Evolutionary conservation across 2,113 vertebrate species (phyloP).

Genomic region (Uropsilus gracilis): DNA sequence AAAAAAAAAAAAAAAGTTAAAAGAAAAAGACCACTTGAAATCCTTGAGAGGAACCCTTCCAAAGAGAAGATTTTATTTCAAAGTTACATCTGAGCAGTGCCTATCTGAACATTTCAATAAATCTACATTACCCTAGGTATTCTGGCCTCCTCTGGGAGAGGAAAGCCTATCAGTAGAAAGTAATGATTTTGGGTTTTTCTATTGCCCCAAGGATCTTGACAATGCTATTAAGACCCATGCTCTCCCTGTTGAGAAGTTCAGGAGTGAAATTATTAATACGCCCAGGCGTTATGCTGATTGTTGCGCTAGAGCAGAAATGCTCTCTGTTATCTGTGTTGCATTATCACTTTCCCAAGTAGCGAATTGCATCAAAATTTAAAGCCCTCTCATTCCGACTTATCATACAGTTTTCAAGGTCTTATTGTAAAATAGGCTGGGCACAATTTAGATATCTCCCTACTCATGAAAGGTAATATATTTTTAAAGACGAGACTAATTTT

Average conservation of each 20-base stretch:
- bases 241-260: slow-evolving; percentile 77
- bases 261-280: slow-evolving; percentile 81
- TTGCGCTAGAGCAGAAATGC: slow-evolving; percentile 58
- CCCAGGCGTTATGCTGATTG: slow-evolving; percentile 74
- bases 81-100: slow-evolving; percentile 52
- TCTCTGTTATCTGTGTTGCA: slow-evolving; percentile 71
- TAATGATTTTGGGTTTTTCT: slow-evolving; percentile 79
- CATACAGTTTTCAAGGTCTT: slow-evolving; percentile 65
- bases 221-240: slow-evolving; percentile 79
- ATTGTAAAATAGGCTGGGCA: slow-evolving; percentile 54
- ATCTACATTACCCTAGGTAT: slow-evolving; percentile 77
- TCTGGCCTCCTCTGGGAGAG: slow-evolving; percentile 69
- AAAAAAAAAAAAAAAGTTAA: slow-evolving; percentile 36
- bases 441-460: slow-evolving; percentile 57
- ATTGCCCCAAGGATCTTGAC: slow-evolving; percentile 77
- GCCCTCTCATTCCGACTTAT: slow-evolving; percentile 67
- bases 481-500: not conserved
- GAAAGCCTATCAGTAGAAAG: slow-evolving; percentile 78
- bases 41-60: slow-evolving; percentile 58
- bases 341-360: slow-evolving; percentile 77
- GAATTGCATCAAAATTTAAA: slow-evolving; percentile 73
- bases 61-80: slow-evolving; percentile 69
- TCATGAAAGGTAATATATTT: slow-evolving; percentile 58
- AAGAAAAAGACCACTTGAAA: slow-evolving; percentile 53
- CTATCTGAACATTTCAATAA: slow-evolving; percentile 78